phyloP scores from a whole-genome alignment of 2,113 vertebrate species.

The Fregetta grallaria region DNA sequence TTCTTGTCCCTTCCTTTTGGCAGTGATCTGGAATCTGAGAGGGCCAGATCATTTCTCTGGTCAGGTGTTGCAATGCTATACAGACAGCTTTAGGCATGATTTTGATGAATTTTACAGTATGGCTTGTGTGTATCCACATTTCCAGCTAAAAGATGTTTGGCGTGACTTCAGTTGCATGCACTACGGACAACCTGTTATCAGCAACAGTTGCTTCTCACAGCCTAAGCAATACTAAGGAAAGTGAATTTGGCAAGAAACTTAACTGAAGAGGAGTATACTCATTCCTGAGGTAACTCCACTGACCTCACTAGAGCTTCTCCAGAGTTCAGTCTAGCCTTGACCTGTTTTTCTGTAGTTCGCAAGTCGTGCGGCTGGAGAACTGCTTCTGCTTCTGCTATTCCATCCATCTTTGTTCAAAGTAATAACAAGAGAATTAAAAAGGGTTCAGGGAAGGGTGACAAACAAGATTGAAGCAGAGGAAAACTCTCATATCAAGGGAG shows the following conservation, averaged over 20 bases:
- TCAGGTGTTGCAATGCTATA: background rate
- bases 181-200: background rate
- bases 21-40: background rate
- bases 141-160: background rate
- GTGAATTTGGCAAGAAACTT: background rate
- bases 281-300: background rate
- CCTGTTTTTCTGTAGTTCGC: background rate
- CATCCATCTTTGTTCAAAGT: conserved; percentile 20
- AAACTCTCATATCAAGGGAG: background rate
- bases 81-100: background rate
- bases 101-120: background rate
- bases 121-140: background rate
- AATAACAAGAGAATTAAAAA: conserved; percentile 14
- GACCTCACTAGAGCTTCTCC: background rate
- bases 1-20: background rate
- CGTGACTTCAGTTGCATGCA: background rate
- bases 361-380: background rate
- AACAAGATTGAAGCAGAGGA: background rate
- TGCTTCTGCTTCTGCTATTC: background rate
- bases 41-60: background rate
- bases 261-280: background rate
- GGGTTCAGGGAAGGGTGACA: background rate
- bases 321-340: conserved; percentile 26
- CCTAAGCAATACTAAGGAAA: background rate
- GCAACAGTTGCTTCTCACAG: background rate